These are phyloP conservation scores for Platycheirus rosarum DNA, from an alignment of 2,888 invertebrate species.

Conservation along the genomic window DNA sequence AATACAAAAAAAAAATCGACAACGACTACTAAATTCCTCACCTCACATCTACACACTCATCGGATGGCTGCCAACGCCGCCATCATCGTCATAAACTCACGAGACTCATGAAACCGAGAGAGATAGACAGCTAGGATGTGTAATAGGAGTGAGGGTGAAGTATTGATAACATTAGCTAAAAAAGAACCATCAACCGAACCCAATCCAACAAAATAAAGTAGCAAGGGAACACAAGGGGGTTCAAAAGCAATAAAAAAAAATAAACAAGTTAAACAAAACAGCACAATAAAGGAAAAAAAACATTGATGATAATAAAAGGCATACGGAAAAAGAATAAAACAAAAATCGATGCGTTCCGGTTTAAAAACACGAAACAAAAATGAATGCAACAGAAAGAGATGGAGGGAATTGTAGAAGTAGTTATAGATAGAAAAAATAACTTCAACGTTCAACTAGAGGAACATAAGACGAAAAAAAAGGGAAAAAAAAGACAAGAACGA, in stretches of 20 bases:
- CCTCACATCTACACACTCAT: conserved; percentile 43
- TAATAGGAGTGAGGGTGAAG: conserved; percentile 44
- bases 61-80: conserved; percentile 53
- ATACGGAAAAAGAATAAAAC: conserved; percentile 64
- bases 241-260: conserved; percentile 44
- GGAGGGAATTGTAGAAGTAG: conserved; percentile 46
- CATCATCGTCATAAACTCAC: conserved; percentile 64
- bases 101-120: conserved; percentile 70
- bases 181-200: conserved; percentile 45
- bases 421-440: conserved; percentile 50
- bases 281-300: conserved; percentile 29
- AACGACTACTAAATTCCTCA: conserved; percentile 58
- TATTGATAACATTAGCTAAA: conserved; percentile 48
- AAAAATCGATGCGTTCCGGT: conserved; percentile 77
- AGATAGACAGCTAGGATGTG: conserved; percentile 39
- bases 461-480: background rate
- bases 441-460: conserved; percentile 25
- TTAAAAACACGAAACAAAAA: conserved; percentile 63
- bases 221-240: conserved; percentile 15
- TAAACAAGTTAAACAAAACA: conserved; percentile 59
- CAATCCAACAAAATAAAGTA: conserved; percentile 18
- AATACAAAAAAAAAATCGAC: conserved; percentile 41
- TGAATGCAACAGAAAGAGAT: conserved; percentile 45
- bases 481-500: conserved; percentile 33
- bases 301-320: conserved; percentile 69